Evolutionary conservation across 2,113 vertebrate genomes (phyloP), one percentile per base, ranked within the genome.

Genomic region (Lynx canadensis): DNA sequence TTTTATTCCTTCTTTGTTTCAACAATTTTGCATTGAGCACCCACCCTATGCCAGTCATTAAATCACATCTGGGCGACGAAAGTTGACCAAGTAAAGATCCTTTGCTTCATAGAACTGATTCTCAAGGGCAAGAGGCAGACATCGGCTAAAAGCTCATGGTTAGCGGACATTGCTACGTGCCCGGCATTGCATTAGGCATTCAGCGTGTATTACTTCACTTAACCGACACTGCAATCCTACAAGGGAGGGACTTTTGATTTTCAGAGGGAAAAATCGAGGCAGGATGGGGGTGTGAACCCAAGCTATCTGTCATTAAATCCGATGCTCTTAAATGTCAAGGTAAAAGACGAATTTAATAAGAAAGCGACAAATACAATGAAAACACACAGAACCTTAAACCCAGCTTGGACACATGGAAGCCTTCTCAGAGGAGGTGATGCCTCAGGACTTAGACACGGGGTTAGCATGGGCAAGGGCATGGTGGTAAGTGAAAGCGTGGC

Each of bases 1-100:
- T 66, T 60, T 83, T 21, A 93, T 94, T 94, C 38, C 84, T 12
- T 38, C 85, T 31, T 84, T 65, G 1, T 25, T 36, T 93, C 27
- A 89, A 3, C 2, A 48, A 19, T 31, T 87, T 83, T 36, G 33
- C 31, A 11, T 5, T 8, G 33, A 88, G 33, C 21, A 41, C 38
- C 71, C 52, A 45, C 7, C 16, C 36, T 11, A 71, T 45, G 7
- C 71, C 38, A 85, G 68, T n/a, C 3, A 1, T 13, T 41, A 90
- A 27, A 31, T 23, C 71, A 16, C 25, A 55, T 76, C 38, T 48
- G 29, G 25, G 14, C 5, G 25, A 48, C 33, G 15, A 74, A 73
- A 25, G 38, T 8, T 66, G 18, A 19, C 3, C 31, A 69, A 66
- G 41, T 74, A 80, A 79, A 73, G 33, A 36, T 7, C 6, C 29